These are phyloP conservation scores for Eristalinus sepulchralis DNA, from an alignment of 2,888 invertebrate genomes.

Conservation along the genomic window DNA sequence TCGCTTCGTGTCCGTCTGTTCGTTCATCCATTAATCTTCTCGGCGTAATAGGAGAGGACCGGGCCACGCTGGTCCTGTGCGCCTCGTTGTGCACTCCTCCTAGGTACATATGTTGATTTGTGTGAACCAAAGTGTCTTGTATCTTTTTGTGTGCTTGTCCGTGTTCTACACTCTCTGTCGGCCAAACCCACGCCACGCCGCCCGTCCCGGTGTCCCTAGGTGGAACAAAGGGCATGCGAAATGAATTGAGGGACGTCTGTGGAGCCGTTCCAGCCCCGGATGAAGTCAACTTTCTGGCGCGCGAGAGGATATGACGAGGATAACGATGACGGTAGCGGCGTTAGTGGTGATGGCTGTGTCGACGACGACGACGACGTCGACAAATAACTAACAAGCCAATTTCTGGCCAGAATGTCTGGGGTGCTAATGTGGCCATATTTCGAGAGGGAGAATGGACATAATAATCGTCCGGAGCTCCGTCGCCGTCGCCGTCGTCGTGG, in stretches of 20 bases:
- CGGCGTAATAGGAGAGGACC: constrained; percentile 58
- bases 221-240: constrained; percentile 68
- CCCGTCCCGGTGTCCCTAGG: not conserved
- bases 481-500: not conserved
- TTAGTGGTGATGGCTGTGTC: constrained; percentile 22
- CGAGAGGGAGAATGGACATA: constrained; percentile 75
- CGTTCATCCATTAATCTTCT: constrained; percentile 71
- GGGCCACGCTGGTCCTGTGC: constrained; percentile 2
- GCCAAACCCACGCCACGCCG: not conserved
- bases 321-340: constrained; percentile 41
- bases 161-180: constrained; percentile 3
- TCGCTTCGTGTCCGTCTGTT: constrained; percentile 58
- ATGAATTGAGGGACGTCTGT: constrained; percentile 65
- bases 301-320: constrained; percentile 49
- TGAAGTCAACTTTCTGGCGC: constrained; percentile 29
- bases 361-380: constrained; percentile 57
- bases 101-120: constrained; percentile 71
- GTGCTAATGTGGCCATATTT: constrained; percentile 79
- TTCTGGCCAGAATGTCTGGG: constrained; percentile 78
- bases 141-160: constrained; percentile 61
- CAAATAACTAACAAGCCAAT: constrained; percentile 76
- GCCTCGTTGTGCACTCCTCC: constrained; percentile 68
- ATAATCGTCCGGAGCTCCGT: constrained; percentile 73
- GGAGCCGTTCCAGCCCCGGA: not conserved
- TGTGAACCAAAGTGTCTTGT: constrained; percentile 68